Evolutionary conservation across 2,113 vertebrate species (phyloP).

Genomic region (Merops nubicus): DNA sequence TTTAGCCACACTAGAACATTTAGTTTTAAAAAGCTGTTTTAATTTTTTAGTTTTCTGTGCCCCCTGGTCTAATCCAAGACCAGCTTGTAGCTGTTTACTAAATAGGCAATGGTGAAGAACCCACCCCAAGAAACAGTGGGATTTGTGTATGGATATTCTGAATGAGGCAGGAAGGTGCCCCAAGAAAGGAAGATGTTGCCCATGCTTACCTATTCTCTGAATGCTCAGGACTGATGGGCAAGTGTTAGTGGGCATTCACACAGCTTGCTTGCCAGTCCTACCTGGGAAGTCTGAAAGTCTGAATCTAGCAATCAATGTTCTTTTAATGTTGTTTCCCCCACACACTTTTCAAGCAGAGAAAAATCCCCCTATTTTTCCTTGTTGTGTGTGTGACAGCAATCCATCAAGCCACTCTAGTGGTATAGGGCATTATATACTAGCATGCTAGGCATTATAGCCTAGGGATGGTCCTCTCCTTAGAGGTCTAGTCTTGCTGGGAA

Average conservation of each 20-base stretch:
- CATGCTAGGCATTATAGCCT: neutral
- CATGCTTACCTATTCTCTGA: neutral
- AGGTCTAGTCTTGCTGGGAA: neutral
- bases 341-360: neutral
- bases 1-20: slow-evolving; percentile 28
- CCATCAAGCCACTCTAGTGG: neutral
- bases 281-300: neutral
- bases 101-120: neutral
- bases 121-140: neutral
- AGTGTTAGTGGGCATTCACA: neutral
- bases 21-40: slow-evolving; percentile 20
- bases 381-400: neutral
- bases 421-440: neutral
- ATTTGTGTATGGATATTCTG: neutral
- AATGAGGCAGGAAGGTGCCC: neutral
- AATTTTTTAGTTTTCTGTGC: neutral
- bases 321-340: neutral
- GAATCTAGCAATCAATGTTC: neutral
- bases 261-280: neutral
- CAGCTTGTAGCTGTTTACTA: neutral
- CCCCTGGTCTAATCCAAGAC: neutral
- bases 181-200: neutral
- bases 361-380: accelerated
- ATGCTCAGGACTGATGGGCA: neutral
- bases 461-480: neutral